A percentile compares a stretch with the other conserved stretches of the same genome.
Conservation (phyloP, 2,888 invertebrate genomes). For the Atrina japonica region DNA sequence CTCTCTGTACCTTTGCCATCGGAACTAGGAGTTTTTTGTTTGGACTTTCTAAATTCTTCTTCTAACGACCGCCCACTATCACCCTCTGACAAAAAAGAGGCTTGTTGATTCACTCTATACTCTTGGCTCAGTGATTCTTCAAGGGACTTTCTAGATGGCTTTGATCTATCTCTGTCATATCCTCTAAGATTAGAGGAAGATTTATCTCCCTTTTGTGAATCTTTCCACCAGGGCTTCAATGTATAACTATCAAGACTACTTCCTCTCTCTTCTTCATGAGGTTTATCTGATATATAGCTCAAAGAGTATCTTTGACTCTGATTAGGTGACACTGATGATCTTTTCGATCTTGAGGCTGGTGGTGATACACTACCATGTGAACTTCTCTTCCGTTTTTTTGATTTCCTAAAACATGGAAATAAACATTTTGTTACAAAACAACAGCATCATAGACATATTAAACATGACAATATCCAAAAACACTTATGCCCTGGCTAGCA, state of each 20-base stretch:
- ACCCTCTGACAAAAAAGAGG: conserved; percentile 30
- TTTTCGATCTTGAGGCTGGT: conserved; percentile 1
- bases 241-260: no score
- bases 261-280: no score
- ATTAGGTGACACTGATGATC: not conserved
- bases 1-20: not conserved
- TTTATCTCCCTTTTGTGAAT: no score
- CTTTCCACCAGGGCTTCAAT: no score
- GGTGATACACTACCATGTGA: conserved; percentile 14
- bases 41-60: not conserved
- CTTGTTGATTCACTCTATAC: conserved; percentile 30
- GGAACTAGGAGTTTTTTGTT: not conserved
- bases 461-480: no score
- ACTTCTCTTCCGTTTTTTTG: conserved; percentile 12
- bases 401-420: not conserved
- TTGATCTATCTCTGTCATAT: not conserved
- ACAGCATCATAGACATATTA: no score
- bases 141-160: not conserved
- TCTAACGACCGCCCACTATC: not conserved
- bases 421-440: not conserved
- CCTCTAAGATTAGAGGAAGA: no score
- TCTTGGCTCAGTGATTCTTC: conserved; percentile 22
- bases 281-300: no score
- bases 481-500: no score
- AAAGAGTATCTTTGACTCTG: no score